Conservation (phyloP, 2,113 vertebrate genomes). For the Neogale vison region DNA sequence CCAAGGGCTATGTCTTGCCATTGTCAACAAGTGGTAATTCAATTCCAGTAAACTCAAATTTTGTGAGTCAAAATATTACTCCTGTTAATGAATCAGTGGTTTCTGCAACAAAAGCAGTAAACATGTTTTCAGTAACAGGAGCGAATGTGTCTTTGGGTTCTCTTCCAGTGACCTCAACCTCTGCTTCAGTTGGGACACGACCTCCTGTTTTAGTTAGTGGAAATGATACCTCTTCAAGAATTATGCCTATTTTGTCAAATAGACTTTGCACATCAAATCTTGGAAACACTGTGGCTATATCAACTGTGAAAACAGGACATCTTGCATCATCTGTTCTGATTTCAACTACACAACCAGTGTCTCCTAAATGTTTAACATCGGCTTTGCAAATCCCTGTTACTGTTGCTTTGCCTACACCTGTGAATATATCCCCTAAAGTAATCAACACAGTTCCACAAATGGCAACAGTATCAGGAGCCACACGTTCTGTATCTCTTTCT, state of each 20-base stretch:
- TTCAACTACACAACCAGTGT: conserved; percentile 84
- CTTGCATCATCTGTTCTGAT: conserved; percentile 90
- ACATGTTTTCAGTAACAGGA: conserved; percentile 71
- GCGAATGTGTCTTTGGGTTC: conserved; percentile 75
- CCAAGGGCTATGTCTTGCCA: conserved; percentile 51
- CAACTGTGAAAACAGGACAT: conserved; percentile 91
- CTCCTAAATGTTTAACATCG: conserved; percentile 82
- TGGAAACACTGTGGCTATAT: conserved; percentile 86
- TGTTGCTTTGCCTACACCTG: conserved; percentile 81
- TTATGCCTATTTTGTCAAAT: conserved; percentile 79
- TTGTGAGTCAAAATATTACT: conserved; percentile 73
- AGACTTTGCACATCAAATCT: conserved; percentile 78
- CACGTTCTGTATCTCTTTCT: conserved; percentile 72
- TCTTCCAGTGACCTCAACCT: conserved; percentile 75
- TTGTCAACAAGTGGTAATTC: conserved; percentile 72
- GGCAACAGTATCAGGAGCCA: conserved; percentile 72
- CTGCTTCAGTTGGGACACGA: conserved; percentile 60
- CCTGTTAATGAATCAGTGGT: conserved; percentile 76
- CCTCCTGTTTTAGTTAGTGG: conserved; percentile 78
- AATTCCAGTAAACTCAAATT: conserved; percentile 75
- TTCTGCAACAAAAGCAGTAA: conserved; percentile 77
- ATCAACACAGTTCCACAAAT: conserved; percentile 77
- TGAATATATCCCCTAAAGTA: conserved; percentile 68
- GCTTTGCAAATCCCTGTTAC: conserved; percentile 83
- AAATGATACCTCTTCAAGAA: conserved; percentile 80